Evolutionary conservation across 2,888 invertebrate species (phyloP).

Genomic region (Xylophagus ater): DNA sequence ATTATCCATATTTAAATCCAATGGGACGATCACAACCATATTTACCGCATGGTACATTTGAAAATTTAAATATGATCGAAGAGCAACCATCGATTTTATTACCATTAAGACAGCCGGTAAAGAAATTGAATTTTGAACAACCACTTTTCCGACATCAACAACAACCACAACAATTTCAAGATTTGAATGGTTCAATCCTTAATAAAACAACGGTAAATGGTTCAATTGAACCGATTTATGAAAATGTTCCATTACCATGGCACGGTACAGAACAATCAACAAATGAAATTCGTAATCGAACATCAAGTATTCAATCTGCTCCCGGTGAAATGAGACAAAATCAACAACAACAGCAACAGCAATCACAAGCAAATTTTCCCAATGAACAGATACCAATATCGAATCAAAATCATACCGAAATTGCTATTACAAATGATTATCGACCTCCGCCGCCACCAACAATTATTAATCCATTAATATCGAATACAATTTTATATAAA

Average conservation of each 20-base stretch:
- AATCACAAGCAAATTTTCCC: constrained; percentile 3
- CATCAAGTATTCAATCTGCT: constrained; percentile 61
- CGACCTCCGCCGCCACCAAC: no score
- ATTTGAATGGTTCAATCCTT: constrained; percentile 19
- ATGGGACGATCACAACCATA: constrained; percentile 38
- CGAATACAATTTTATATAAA: no score
- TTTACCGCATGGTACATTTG: constrained; percentile 57
- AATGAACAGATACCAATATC: constrained; percentile 6
- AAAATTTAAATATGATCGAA: constrained; percentile 52
- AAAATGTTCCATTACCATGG: constrained; percentile 66
- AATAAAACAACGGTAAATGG: constrained; percentile 40
- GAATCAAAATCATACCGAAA: neutral
- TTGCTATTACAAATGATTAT: neutral
- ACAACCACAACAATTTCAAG: constrained; percentile 28
- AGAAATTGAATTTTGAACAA: constrained; percentile 20
- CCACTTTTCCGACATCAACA: constrained; percentile 41
- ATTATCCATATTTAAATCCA: constrained; percentile 29
- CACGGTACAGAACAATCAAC: constrained; percentile 26
- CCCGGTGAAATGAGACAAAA: constrained; percentile 47
- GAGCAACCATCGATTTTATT: constrained; percentile 36
- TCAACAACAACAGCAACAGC: constrained; percentile 16
- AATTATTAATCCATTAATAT: no score
- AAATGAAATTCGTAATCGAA: constrained; percentile 36
- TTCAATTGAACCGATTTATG: constrained; percentile 68
- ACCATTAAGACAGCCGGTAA: constrained; percentile 24